Evolutionary conservation across 2,888 invertebrate species (phyloP), one percentile per base, ranked within the genome.

Genomic region (Tenthredo notha): DNA sequence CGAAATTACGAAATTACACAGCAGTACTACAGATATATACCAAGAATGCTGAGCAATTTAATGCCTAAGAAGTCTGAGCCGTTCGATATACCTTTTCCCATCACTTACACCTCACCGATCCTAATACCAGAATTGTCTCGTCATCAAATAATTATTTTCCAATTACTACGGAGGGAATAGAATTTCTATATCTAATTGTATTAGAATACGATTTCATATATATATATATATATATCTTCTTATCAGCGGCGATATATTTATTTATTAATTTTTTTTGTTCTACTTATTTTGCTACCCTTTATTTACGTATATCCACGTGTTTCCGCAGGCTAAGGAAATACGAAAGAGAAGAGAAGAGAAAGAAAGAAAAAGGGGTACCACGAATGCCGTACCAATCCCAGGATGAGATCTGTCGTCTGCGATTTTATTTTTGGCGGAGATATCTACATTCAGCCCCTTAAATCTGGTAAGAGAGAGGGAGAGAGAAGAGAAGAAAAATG

Each of bases 21-120:
- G 77, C 43, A 21, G 18, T 67, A 33, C 2, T n/a, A n/a, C n/a
- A n/a, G n/a, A 29, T 12, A 77, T 5, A 75, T 47, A n/a, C 50
- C 77, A n/a, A 29, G 29, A 77, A 54, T 77, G 77, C 77, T 77
- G 77, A 54, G 77, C 33, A 77, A 77, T 77, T 54, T 50, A 21
- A 43, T 25, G 47, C 29, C 47, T 10, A 75, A 75, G 12, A 47
- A 25, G 75, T 47, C 15, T 47, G 47, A 43, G 47, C 75, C 47
- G 15, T 75, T 37, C 37, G 70, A 75, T 75, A 75, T 37, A 29
- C 33, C 37, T 61, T 21, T 61, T 61, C 21, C 61, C 61, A 54
- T 54, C 54, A 37, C 0, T 54, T 54, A 54, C 29, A 58, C 33
- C 33, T 78, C 58, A 47, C 33, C 47, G 75, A 54, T 37, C 21